phyloP scores from a whole-genome alignment of 2,113 vertebrate genomes.

The Phoxinus phoxinus region DNA sequence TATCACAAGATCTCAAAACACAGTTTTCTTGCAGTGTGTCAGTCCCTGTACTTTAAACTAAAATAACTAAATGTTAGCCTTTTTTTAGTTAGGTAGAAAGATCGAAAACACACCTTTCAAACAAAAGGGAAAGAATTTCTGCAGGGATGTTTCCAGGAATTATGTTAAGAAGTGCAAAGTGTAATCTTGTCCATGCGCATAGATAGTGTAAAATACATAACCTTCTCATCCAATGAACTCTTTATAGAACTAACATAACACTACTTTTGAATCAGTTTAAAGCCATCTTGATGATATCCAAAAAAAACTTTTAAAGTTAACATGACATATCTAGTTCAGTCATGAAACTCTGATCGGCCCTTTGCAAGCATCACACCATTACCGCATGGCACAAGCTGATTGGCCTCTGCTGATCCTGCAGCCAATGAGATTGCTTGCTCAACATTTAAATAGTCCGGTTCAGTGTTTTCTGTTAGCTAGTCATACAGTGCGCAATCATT shows the following conservation, averaged over 20 bases:
- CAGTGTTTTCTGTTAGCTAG: no score
- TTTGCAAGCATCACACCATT: no score
- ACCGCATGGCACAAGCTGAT: no score
- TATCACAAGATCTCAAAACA: neutral
- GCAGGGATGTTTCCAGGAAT: neutral
- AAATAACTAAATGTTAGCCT: neutral
- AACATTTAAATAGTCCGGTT: no score
- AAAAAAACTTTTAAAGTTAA: neutral
- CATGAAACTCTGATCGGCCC: no score
- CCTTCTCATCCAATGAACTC: neutral
- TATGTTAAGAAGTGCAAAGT: neutral
- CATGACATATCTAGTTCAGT: neutral
- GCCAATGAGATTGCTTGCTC: no score
- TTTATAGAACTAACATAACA: no score
- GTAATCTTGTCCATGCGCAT: neutral
- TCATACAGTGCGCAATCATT: no score
- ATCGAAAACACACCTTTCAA: neutral
- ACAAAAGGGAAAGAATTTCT: neutral
- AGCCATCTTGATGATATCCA: neutral
- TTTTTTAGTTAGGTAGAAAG: neutral
- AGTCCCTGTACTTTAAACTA: neutral
- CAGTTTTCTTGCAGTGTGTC: neutral
- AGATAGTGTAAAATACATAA: neutral
- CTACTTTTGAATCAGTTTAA: neutral
- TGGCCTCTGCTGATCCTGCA: no score